A percentile compares a stretch with the other conserved stretches of the same genome.
Conservation (phyloP, 2,113 vertebrate species). For the Arizona elegans region DNA sequence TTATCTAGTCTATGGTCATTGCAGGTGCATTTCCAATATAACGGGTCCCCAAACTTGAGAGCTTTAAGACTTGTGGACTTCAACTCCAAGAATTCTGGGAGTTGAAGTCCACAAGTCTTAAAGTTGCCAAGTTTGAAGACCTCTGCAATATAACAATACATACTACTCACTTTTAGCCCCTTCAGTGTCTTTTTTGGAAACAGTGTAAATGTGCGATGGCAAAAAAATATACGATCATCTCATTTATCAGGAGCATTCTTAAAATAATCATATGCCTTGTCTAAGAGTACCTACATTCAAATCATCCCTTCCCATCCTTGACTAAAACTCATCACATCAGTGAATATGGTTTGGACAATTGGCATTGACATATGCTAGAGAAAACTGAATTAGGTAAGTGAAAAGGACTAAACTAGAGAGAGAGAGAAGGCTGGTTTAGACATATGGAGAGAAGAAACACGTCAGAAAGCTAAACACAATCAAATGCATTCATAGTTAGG, state of each 20-base stretch:
- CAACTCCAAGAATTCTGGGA: too few species aligned
- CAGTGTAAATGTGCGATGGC: neutral
- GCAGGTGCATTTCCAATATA: neutral
- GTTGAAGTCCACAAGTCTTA: too few species aligned
- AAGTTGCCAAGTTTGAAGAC: too few species aligned
- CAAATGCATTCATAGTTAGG: neutral
- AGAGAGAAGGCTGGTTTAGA: neutral
- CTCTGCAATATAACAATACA: neutral
- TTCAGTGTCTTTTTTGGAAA: neutral
- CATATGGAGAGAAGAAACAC: neutral
- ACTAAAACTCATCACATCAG: neutral
- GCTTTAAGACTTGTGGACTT: too few species aligned
- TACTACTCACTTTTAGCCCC: neutral
- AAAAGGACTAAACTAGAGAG: neutral
- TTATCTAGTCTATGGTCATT: neutral
- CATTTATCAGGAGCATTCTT: neutral
- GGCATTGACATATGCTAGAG: neutral
- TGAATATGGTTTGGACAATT: neutral
- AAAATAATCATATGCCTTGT: neutral
- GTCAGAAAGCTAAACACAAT: neutral
- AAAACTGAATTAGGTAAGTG: neutral
- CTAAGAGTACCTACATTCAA: neutral
- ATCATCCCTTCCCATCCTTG: neutral
- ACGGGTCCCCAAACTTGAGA: too few species aligned
- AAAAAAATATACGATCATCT: neutral